These are phyloP conservation scores for Corythornis madagascariensis DNA, from an alignment of 2,113 vertebrate genomes.

Conservation along the genomic window DNA sequence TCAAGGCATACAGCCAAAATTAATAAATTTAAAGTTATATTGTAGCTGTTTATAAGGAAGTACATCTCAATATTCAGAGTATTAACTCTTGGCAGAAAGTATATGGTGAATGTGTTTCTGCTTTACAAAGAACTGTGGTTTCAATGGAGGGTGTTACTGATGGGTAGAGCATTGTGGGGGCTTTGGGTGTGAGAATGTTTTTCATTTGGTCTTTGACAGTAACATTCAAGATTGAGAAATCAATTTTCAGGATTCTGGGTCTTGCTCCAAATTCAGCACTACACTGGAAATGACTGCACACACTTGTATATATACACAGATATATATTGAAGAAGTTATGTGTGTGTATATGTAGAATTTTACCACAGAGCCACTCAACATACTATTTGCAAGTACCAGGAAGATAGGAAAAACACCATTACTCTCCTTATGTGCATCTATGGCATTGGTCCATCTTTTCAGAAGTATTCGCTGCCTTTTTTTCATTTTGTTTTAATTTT, in stretches of 20 bases:
- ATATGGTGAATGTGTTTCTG: fast-evolving
- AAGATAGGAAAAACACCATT: not conserved
- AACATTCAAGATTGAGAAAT: not conserved
- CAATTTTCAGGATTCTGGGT: not conserved
- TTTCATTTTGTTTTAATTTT: not conserved
- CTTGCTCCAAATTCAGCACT: not conserved
- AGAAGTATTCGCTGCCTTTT: not conserved
- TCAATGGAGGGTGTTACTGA: not conserved
- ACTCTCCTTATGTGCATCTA: not conserved
- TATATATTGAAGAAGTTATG: not conserved
- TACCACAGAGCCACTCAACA: not conserved
- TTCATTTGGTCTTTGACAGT: not conserved
- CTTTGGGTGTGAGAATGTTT: not conserved
- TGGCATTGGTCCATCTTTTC: not conserved
- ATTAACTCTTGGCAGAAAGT: not conserved
- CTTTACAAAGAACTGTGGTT: not conserved
- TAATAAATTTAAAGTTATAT: not conserved
- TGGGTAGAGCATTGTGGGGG: fast-evolving
- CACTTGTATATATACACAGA: fast-evolving
- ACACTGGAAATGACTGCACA: not conserved
- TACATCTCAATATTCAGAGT: not conserved
- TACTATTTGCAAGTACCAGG: not conserved
- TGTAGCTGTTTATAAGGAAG: not conserved
- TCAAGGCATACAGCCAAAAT: not conserved
- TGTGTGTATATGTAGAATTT: not conserved